Evolutionary conservation across 2,888 invertebrate species (phyloP).

Genomic region (Eurytoma adleriae): DNA sequence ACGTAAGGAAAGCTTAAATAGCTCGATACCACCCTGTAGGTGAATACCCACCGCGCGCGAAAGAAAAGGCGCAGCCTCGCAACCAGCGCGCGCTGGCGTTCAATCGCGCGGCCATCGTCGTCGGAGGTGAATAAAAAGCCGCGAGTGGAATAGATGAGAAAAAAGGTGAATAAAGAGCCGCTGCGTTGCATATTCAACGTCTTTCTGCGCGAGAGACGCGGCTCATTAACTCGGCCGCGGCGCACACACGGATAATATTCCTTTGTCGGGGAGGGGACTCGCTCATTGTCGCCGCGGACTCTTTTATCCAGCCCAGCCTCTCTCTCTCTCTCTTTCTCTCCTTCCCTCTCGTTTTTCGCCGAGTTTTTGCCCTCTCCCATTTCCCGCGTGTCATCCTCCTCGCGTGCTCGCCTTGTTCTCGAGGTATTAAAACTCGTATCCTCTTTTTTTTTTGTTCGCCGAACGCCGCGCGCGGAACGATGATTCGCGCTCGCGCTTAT

Average conservation of each 20-base stretch:
- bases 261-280: conserved; percentile 40
- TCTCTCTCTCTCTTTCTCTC: not conserved
- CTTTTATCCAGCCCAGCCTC: not conserved
- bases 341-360: conserved; percentile 1
- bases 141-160: conserved; percentile 2
- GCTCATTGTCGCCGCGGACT: conserved; percentile 38
- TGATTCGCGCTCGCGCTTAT: not conserved
- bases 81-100: too few species aligned
- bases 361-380: conserved; percentile 20
- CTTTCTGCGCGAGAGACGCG: conserved; percentile 43
- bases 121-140: conserved; percentile 4
- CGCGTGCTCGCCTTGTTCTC: not conserved
- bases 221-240: conserved; percentile 53
- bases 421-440: conserved; percentile 11
- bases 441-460: not conserved
- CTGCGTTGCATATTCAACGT: conserved; percentile 52
- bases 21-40: too few species aligned
- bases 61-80: too few species aligned
- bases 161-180: conserved; percentile 13
- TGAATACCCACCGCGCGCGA: too few species aligned
- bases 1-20: too few species aligned
- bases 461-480: not conserved
- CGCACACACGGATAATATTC: conserved; percentile 16
- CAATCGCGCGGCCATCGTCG: not conserved
- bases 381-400: conserved; percentile 4